These are phyloP conservation scores for Thaleichthys pacificus DNA, from an alignment of 2,797 vertebrate species.

Conservation along the genomic window DNA sequence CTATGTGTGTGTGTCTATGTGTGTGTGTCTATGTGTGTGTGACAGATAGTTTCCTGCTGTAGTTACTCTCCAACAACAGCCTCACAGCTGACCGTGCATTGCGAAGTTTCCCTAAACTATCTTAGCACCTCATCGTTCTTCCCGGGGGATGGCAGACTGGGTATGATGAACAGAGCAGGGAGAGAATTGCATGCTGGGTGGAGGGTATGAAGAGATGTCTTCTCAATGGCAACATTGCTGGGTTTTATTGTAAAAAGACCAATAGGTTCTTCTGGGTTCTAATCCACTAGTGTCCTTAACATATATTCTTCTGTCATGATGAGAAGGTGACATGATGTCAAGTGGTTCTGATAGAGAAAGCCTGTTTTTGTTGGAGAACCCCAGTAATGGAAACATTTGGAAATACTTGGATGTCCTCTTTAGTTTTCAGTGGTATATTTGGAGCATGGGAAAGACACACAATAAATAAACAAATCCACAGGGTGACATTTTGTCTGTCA, in stretches of 20 bases:
- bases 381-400: no score
- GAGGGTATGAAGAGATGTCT: neutral
- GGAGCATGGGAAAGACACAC: neutral
- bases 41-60: conserved; percentile 1
- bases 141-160: neutral
- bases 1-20: no score
- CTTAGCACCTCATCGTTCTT: neutral
- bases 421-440: neutral
- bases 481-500: neutral
- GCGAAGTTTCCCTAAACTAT: neutral
- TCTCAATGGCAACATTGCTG: neutral
- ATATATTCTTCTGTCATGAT: neutral
- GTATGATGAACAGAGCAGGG: neutral
- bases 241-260: neutral
- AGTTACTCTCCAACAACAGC: conserved; percentile 2
- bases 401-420: neutral
- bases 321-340: neutral
- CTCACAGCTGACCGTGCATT: conserved; percentile 5
- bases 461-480: neutral
- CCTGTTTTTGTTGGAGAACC: neutral
- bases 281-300: no score
- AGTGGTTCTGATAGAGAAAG: neutral
- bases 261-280: neutral
- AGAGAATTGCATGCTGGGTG: neutral
- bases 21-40: neutral